Percentiles rank a stretch among this genome's conserved stretches.
Conservation (phyloP, 2,113 vertebrate species). For the Passer domesticus region DNA sequence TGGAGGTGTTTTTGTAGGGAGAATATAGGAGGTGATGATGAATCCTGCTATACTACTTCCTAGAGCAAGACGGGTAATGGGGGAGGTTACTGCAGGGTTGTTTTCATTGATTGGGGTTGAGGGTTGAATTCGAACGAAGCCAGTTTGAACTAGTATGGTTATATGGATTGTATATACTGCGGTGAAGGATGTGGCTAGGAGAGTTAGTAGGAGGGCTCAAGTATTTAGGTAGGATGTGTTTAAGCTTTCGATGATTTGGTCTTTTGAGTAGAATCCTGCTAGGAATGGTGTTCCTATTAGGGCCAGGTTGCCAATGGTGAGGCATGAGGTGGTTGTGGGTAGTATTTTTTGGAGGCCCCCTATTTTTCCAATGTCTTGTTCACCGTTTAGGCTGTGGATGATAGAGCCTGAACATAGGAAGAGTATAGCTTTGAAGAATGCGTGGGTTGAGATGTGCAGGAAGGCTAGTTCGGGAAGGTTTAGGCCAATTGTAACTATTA, state of each 20-base stretch:
- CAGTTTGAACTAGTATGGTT: accelerated
- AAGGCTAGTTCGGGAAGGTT: no score
- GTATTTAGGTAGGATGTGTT: neutral
- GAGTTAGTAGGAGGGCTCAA: neutral
- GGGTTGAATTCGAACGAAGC: accelerated
- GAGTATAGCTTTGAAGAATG: neutral
- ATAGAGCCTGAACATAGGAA: neutral
- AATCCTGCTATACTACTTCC: no score
- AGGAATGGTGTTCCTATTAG: neutral
- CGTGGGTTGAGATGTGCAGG: no score
- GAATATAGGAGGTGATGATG: no score
- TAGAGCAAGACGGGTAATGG: no score
- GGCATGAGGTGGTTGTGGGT: neutral
- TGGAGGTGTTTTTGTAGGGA: no score
- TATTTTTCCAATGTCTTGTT: neutral
- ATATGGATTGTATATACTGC: neutral
- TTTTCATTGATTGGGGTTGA: neutral
- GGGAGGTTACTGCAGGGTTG: no score
- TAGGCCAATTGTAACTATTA: no score
- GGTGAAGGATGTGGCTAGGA: neutral
- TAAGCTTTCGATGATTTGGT: neutral
- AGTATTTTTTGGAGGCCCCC: neutral
- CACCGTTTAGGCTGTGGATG: neutral
- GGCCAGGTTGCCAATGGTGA: neutral
- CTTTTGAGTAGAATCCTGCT: neutral